Evolutionary conservation across 2,888 invertebrate species (phyloP).

Genomic region (Anthrax anthrax): DNA sequence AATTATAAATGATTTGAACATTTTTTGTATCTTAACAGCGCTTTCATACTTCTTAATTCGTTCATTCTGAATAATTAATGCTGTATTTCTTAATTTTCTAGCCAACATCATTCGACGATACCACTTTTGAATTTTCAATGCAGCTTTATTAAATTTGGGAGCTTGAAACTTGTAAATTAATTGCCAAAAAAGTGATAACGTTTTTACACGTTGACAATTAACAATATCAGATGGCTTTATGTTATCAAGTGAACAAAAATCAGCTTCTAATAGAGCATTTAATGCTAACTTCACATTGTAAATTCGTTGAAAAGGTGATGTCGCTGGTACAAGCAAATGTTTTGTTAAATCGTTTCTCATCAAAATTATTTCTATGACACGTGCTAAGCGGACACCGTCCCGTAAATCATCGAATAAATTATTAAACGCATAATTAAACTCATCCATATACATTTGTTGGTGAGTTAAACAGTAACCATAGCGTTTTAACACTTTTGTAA

Average conservation of each 20-base stretch:
- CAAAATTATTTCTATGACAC: conserved; percentile 67
- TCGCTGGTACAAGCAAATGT: conserved; percentile 64
- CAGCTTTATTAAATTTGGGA: conserved; percentile 55
- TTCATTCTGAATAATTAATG: conserved; percentile 28
- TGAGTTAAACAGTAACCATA: conserved; percentile 63
- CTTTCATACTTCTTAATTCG: conserved; percentile 26
- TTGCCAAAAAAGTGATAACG: conserved; percentile 75
- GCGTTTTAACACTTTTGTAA: conserved; percentile 61
- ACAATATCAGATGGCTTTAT: conserved; percentile 66
- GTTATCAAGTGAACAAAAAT: conserved; percentile 33
- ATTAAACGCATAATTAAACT: conserved; percentile 75
- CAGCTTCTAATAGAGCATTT: conserved; percentile 39
- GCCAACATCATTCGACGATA: conserved; percentile 53
- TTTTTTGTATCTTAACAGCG: conserved; percentile 14
- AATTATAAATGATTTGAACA: conserved; percentile 35
- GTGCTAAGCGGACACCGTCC: conserved; percentile 74
- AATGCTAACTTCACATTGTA: conserved; percentile 73
- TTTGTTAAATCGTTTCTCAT: conserved; percentile 50
- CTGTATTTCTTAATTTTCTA: conserved; percentile 36
- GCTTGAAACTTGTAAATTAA: conserved; percentile 72
- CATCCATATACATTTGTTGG: conserved; percentile 70
- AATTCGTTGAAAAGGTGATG: conserved; percentile 72
- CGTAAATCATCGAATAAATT: conserved; percentile 67
- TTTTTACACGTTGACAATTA: conserved; percentile 80
- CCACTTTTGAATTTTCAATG: conserved; percentile 51